These are phyloP conservation scores for Corythoichthys haematopterus DNA, from an alignment of 2,113 vertebrate species.

Conservation along the genomic window DNA sequence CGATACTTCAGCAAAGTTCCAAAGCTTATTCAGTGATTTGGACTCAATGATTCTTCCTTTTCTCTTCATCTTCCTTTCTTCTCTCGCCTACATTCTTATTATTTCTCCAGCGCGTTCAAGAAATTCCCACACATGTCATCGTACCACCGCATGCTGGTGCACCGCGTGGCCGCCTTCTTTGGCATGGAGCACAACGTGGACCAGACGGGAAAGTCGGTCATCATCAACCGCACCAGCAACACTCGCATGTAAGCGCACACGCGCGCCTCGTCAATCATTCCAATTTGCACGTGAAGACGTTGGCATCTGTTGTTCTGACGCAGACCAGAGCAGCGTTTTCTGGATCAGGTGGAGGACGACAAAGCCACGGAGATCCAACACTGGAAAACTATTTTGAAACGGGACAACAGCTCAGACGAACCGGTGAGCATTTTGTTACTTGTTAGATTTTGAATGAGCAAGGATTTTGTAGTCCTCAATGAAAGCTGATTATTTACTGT, in stretches of 20 bases:
- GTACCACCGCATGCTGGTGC: constrained; percentile 94
- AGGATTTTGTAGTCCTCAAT: no score
- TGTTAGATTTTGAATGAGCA: no score
- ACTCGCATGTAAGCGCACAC: constrained; percentile 86
- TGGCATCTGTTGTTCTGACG: not conserved
- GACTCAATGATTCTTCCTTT: not conserved
- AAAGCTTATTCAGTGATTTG: no score
- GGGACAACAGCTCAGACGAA: constrained; percentile 69
- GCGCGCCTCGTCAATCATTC: not conserved
- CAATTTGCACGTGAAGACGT: no score
- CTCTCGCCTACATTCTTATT: not conserved
- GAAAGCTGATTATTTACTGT: no score
- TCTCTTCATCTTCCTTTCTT: not conserved
- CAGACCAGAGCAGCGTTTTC: constrained; percentile 68
- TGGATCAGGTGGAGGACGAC: constrained; percentile 62
- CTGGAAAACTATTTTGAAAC: constrained; percentile 66
- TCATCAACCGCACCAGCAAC: constrained; percentile 91
- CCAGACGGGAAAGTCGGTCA: constrained; percentile 93
- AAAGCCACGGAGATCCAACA: constrained; percentile 58
- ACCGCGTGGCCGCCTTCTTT: constrained; percentile 92
- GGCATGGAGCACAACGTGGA: constrained; percentile 97
- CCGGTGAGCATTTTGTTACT: constrained; percentile 44
- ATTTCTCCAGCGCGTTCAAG: constrained; percentile 81
- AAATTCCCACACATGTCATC: constrained; percentile 97
- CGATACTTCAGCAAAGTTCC: no score